phyloP scores from a whole-genome alignment of 2,888 invertebrate species.

The Dioctria rufipes region DNA sequence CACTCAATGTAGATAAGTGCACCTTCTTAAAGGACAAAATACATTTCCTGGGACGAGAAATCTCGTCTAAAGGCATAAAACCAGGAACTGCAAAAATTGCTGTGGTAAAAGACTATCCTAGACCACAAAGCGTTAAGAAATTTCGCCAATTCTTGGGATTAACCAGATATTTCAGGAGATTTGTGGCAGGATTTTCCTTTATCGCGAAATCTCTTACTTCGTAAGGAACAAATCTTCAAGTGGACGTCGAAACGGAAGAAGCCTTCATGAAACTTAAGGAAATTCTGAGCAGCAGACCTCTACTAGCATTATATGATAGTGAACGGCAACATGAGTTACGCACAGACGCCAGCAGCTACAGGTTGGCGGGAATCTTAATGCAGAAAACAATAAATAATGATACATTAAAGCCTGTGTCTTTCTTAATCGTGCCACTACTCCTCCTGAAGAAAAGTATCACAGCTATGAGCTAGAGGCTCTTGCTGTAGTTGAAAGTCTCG shows the following conservation, averaged over 20 bases:
- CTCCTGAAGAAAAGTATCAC: slow-evolving; percentile 65
- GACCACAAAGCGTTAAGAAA: neutral
- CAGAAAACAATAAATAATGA: slow-evolving; percentile 59
- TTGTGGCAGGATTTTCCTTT: neutral
- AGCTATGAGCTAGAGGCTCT: slow-evolving; percentile 68
- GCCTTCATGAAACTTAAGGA: neutral
- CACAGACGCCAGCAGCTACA: slow-evolving; percentile 65
- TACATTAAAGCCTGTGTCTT: neutral
- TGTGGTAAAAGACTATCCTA: neutral
- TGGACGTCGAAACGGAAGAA: neutral
- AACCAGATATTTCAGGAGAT: neutral
- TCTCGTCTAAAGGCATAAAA: neutral
- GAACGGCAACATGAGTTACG: slow-evolving; percentile 62
- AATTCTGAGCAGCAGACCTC: neutral
- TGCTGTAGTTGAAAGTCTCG: slow-evolving; percentile 64
- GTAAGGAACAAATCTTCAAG: neutral
- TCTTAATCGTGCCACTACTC: slow-evolving; percentile 61
- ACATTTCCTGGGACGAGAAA: neutral
- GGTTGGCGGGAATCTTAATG: slow-evolving; percentile 64
- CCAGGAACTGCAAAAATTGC: neutral
- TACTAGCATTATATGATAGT: neutral
- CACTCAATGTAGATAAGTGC: neutral
- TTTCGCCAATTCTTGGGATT: neutral
- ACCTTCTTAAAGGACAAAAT: neutral
- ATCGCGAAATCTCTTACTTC: neutral